These are phyloP conservation scores for Pterobdella sp. DNA, from an alignment of 2,888 invertebrate species.

Conservation along the genomic window DNA sequence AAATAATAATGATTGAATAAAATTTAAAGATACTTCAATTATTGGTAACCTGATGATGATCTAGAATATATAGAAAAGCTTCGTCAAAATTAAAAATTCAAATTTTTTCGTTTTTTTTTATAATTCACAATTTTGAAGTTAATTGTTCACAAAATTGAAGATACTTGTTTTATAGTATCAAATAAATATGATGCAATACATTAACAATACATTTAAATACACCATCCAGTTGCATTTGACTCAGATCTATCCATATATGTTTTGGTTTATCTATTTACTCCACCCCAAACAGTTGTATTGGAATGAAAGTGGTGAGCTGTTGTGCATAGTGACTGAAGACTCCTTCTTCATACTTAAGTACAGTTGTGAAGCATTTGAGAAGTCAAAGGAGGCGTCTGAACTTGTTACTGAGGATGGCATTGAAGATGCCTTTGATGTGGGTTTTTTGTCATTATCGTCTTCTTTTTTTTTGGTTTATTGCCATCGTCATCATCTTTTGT, in stretches of 20 bases:
- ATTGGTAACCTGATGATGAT: background rate
- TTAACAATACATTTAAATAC: no score
- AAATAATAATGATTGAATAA: background rate
- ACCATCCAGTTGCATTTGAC: no score
- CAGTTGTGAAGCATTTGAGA: slow-evolving; percentile 70
- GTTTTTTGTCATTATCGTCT: no score
- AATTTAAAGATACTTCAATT: background rate
- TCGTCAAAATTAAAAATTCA: no score
- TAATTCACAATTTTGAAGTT: no score
- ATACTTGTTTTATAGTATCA: no score
- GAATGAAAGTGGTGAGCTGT: slow-evolving; percentile 88
- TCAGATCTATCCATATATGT: no score
- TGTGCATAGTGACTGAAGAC: slow-evolving; percentile 88
- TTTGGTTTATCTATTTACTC: no score
- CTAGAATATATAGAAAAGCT: background rate
- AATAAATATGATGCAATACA: no score
- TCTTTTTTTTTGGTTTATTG: background rate
- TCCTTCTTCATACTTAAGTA: slow-evolving; percentile 87
- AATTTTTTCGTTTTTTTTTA: no score
- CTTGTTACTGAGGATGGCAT: slow-evolving; percentile 71
- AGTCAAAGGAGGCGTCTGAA: slow-evolving; percentile 66
- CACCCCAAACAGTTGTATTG: slow-evolving; percentile 64
- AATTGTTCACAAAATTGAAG: no score
- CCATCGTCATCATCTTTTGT: no score
- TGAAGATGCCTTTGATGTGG: slow-evolving; percentile 88